phyloP scores from a whole-genome alignment of 2,113 vertebrate genomes.

The Myotis brandtii region DNA sequence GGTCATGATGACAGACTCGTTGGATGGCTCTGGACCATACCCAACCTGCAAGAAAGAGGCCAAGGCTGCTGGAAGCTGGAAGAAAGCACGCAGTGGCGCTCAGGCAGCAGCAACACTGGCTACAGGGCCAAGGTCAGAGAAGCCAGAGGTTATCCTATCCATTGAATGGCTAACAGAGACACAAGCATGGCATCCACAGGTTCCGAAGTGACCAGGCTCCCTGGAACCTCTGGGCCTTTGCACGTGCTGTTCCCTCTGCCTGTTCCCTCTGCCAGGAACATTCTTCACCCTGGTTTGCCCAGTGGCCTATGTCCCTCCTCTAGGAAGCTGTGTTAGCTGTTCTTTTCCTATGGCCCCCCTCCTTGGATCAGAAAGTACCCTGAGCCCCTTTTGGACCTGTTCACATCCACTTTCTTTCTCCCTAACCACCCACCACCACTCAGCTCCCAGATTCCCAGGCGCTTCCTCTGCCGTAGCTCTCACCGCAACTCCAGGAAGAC shows the following conservation, averaged over 20 bases:
- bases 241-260: not conserved
- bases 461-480: not conserved
- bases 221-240: not conserved
- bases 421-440: not conserved
- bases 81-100: accelerated
- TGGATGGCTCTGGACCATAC: slow-evolving; percentile 90
- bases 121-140: not conserved
- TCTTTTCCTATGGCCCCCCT: not conserved
- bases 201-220: not conserved
- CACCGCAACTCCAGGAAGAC: not conserved
- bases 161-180: not conserved
- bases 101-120: not conserved
- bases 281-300: not conserved
- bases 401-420: not conserved
- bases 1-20: slow-evolving; percentile 91
- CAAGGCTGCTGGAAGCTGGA: slow-evolving; percentile 35
- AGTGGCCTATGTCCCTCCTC: not conserved
- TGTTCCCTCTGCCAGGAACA: not conserved
- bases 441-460: not conserved
- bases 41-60: slow-evolving; percentile 89
- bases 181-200: not conserved
- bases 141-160: not conserved
- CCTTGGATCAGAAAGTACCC: not conserved
- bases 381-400: not conserved
- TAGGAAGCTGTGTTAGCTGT: not conserved